Evolutionary conservation across 2,797 vertebrate species (phyloP).

Genomic region (Triplophysa yarkandensis): DNA sequence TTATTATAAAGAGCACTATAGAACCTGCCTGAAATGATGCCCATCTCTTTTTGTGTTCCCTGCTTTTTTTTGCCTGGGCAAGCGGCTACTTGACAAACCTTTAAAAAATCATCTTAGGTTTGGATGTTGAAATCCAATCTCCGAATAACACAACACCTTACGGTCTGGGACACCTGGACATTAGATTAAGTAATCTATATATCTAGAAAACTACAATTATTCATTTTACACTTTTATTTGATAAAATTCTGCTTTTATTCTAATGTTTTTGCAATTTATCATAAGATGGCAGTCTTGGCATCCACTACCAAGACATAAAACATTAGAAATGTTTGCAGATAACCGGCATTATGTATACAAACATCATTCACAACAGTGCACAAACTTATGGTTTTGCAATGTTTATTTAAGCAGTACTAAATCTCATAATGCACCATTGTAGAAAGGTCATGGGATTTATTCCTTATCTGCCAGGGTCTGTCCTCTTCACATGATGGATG

Average conservation of each 20-base stretch:
- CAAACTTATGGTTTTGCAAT: not conserved
- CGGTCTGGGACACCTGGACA: not conserved
- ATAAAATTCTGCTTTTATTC: too few relatives aligned
- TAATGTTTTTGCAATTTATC: not conserved
- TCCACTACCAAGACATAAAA: not conserved
- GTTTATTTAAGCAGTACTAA: slow-evolving; percentile 1
- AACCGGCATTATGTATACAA: not conserved
- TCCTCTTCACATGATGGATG: slow-evolving; percentile 31
- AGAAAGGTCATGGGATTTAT: slow-evolving; percentile 41
- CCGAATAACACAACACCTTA: slow-evolving; percentile 5
- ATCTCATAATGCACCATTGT: slow-evolving; percentile 7
- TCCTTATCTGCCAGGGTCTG: slow-evolving; percentile 30
- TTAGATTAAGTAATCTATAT: not conserved
- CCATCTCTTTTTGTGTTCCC: not conserved
- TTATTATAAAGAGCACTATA: not conserved
- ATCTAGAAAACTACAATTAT: too few relatives aligned
- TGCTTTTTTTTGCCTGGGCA: slow-evolving; percentile 28
- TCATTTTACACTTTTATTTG: too few relatives aligned
- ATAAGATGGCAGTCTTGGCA: not conserved
- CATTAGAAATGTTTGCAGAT: not conserved
- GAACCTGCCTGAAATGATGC: not conserved
- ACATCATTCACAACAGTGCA: not conserved
- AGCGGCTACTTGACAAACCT: slow-evolving; percentile 35
- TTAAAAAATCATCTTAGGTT: slow-evolving; percentile 28
- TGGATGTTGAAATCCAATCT: slow-evolving; percentile 21